Base-by-base conservation (phyloP, 2,888 invertebrate genomes). In the Chydorus sphaericus region DNA sequence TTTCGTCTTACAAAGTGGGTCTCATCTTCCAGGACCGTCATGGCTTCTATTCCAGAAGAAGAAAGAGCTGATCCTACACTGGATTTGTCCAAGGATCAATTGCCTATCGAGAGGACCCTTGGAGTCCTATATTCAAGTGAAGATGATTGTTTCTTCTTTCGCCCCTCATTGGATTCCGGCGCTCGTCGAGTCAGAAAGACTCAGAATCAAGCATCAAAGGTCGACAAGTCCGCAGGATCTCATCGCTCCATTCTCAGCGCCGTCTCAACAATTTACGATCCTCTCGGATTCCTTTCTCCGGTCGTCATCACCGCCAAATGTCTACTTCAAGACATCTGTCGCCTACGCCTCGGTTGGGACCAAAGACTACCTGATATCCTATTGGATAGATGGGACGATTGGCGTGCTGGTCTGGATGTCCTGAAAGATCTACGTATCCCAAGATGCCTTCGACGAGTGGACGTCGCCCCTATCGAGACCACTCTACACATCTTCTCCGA, bases 211-310 rank as follows among this genome's bases (percentile, higher is more conserved):
- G n/a, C n/a, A n/a, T n/a, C n/a, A n/a, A n/a, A n/a, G n/a, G n/a
- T n/a, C n/a, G n/a, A n/a, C n/a, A n/a, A n/a, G n/a, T n/a, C n/a
- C n/a, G n/a, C n/a, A n/a, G n/a, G n/a, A n/a, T n/a, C n/a, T n/a
- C n/a, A n/a, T n/a, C 44, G 65, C 20, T 57, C 59, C n/a, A 44
- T 63, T 28, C 50, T 64, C 1, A 57, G 56, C 7, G 36, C 57
- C 11, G 57, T 65, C 3, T 65, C 64, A 50, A 59, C 58, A 0
- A 16, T 63, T 2, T 67, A 62, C 55, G 66, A 67, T 55, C 66
- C 67, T 0, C 36, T 65, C 11, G 67, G 66, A 52, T 60, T 66
- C 44, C 20, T 65, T 2, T 51, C 58, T n/a, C 64, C 63, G 3
- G 58, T 61, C 16, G 54, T 59, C 3, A 55, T 67, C 0, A 56